Evolutionary conservation across 2,113 vertebrate genomes (phyloP).

Genomic region (Rostratula benghalensis): DNA sequence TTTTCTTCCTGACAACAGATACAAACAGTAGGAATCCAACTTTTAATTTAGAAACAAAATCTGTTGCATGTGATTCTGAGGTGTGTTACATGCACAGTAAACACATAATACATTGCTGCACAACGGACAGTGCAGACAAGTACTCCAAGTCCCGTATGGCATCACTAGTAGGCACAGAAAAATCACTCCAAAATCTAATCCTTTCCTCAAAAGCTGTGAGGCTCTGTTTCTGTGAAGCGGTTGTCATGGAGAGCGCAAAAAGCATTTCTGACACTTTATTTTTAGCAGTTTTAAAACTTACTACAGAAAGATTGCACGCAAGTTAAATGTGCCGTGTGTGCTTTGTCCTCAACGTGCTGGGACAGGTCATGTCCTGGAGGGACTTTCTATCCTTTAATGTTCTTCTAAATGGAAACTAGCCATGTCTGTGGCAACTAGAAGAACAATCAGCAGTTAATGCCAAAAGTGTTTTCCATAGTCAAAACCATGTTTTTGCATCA

Average conservation of each 20-base stretch:
- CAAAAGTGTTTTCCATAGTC: neutral
- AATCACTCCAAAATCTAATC: neutral
- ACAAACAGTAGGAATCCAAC: constrained; percentile 18
- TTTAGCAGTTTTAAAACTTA: constrained; percentile 62
- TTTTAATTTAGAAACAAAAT: neutral
- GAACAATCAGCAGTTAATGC: neutral
- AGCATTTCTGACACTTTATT: constrained; percentile 13
- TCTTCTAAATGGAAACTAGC: neutral
- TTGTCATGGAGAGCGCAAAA: constrained; percentile 56
- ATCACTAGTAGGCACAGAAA: neutral
- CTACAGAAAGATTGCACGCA: neutral
- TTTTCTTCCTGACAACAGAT: constrained; percentile 40
- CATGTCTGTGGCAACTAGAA: neutral
- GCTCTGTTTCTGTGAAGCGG: neutral
- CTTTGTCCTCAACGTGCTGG: neutral
- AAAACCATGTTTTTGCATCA: neutral
- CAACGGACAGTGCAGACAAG: neutral
- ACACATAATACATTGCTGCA: neutral
- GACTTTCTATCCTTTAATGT: neutral
- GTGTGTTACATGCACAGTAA: neutral
- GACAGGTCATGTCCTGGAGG: neutral
- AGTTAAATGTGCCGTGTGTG: neutral
- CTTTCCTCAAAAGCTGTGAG: constrained; percentile 1
- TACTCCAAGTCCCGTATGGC: neutral
- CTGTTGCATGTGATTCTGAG: neutral